Evolutionary conservation across 1,140 invertebrate genomes (phyloP).

Genomic region (Sitodiplosis mosellana): DNA sequence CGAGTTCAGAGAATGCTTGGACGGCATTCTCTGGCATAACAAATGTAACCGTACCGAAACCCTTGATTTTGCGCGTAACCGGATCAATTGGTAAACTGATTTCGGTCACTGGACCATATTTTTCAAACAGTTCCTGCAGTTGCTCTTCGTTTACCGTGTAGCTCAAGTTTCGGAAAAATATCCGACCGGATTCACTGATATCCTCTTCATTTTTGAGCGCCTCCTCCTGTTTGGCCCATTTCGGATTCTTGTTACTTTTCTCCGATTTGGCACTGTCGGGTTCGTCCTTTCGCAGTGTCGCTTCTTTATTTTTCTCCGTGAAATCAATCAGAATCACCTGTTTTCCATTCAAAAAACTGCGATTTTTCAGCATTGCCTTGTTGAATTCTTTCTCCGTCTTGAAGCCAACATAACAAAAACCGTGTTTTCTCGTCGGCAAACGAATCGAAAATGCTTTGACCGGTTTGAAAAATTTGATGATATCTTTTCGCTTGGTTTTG

Average conservation of each 20-base stretch:
- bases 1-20: constrained; percentile 68
- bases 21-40: constrained; percentile 92
- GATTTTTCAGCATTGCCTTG: constrained; percentile 68
- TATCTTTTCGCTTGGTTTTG: constrained; percentile 19
- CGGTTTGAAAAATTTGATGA: constrained; percentile 59
- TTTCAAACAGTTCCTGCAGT: constrained; percentile 63
- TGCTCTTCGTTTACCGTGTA: constrained; percentile 82
- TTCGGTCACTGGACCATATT: constrained; percentile 77
- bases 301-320: constrained; percentile 30
- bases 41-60: constrained; percentile 85
- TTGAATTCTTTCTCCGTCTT: constrained; percentile 62
- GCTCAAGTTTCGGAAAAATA: constrained; percentile 87
- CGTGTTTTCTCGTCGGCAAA: constrained; percentile 53
- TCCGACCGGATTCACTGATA: constrained; percentile 76
- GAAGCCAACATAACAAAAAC: constrained; percentile 85
- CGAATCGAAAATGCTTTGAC: constrained; percentile 59
- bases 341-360: constrained; percentile 65
- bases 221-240: constrained; percentile 52
- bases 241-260: constrained; percentile 26
- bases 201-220: constrained; percentile 53
- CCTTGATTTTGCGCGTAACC: constrained; percentile 69
- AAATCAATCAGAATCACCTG: constrained; percentile 44
- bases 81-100: constrained; percentile 78
- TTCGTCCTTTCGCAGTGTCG: constrained; percentile 19
- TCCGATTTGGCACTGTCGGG: constrained; percentile 23